Conservation (phyloP, 2,113 vertebrate genomes). For the Platichthys stellatus region DNA sequence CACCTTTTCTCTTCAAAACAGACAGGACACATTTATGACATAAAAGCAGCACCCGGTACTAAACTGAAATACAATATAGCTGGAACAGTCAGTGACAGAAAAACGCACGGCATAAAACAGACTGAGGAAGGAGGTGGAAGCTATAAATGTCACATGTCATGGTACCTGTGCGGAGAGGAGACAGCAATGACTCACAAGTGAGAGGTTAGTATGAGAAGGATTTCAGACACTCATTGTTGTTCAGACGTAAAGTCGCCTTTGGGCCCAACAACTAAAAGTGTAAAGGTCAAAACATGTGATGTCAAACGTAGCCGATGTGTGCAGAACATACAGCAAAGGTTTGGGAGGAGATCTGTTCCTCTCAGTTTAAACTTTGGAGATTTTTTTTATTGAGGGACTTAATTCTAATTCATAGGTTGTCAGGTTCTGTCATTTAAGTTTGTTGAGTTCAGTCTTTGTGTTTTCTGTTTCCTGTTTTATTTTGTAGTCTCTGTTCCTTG, state of each 20-base stretch:
- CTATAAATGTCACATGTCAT: background rate
- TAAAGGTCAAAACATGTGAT: slow-evolving; percentile 41
- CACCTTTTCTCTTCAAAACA: background rate
- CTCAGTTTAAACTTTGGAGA: too few species aligned
- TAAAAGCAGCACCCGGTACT: background rate
- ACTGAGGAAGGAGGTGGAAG: background rate
- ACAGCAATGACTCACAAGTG: slow-evolving; percentile 26
- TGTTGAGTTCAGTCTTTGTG: too few species aligned
- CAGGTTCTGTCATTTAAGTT: too few species aligned
- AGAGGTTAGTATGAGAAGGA: slow-evolving; percentile 6
- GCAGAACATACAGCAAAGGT: background rate
- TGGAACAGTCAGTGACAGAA: background rate
- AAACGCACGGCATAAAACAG: background rate
- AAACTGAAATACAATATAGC: background rate
- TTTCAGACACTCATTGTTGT: background rate
- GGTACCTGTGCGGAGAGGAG: slow-evolving; percentile 1
- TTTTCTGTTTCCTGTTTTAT: too few species aligned
- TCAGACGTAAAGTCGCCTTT: slow-evolving; percentile 23
- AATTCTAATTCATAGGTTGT: too few species aligned
- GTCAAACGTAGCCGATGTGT: background rate
- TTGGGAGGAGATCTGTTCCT: background rate
- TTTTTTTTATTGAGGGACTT: too few species aligned
- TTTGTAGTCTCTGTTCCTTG: too few species aligned
- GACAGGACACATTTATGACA: background rate
- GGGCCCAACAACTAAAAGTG: background rate